phyloP scores from a whole-genome alignment of 2,113 vertebrate species.

The Perccottus glenii region DNA sequence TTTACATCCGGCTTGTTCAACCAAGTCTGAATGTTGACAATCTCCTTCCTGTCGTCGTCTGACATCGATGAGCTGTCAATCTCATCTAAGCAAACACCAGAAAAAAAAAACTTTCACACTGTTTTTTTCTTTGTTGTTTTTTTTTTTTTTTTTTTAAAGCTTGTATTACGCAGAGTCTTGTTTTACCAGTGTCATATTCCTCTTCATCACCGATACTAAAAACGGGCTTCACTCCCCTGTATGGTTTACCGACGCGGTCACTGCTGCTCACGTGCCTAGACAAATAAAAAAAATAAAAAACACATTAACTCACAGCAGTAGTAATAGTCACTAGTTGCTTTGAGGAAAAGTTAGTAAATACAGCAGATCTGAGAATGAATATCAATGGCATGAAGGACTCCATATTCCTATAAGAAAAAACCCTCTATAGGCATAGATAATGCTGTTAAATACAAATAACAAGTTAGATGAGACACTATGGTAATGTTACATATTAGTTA shows the following conservation, averaged over 20 bases:
- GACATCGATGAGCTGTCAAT: slow-evolving; percentile 98
- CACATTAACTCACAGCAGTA: not conserved
- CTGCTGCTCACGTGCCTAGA: slow-evolving; percentile 96
- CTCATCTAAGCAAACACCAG: slow-evolving; percentile 82
- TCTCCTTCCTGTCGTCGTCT: slow-evolving; percentile 96
- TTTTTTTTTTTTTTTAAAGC: too few species aligned
- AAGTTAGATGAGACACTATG: slow-evolving; percentile 30
- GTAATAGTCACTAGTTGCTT: not conserved
- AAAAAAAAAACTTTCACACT: not conserved
- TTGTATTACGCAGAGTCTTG: too few species aligned
- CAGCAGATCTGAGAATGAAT: slow-evolving; percentile 15
- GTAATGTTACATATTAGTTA: slow-evolving; percentile 1
- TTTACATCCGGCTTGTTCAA: slow-evolving; percentile 97
- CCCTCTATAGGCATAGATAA: slow-evolving; percentile 20
- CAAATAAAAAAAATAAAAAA: not conserved
- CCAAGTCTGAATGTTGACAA: slow-evolving; percentile 98
- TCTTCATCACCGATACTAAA: slow-evolving; percentile 99
- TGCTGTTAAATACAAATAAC: slow-evolving; percentile 44
- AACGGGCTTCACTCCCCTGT: slow-evolving; percentile 96
- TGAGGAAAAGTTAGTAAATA: slow-evolving; percentile 2
- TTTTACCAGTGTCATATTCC: slow-evolving; percentile 93
- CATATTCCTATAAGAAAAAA: slow-evolving; percentile 15
- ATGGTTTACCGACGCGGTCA: slow-evolving; percentile 94
- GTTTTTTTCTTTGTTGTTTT: too few species aligned
- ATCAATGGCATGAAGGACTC: slow-evolving; percentile 40